Base-by-base conservation (phyloP, 2,113 vertebrate genomes). In the Oplegnathus fasciatus region DNA sequence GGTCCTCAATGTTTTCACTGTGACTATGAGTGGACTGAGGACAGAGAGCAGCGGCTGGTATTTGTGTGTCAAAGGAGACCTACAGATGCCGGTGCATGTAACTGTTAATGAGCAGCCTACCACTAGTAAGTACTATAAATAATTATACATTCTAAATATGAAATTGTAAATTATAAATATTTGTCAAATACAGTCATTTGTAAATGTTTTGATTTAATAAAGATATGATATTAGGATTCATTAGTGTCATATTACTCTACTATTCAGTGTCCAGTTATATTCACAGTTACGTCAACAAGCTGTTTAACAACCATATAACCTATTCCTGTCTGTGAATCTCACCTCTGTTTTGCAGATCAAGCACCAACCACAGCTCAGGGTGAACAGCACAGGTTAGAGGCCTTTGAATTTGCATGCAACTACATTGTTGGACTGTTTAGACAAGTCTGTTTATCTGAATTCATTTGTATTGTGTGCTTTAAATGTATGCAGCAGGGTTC, bases 31-130 rank as follows among this genome's bases (percentile, higher is more conserved):
- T 26, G 71, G 0, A 67, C 61, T 93, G 74, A 80, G 0, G 9
- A 30, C 0, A 0, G 8, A 75, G 61, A 76, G 46, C 77, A 86
- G 74, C 14, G 79, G 87, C 9, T 92, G 91, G 92, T 92, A 90
- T 58, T 75, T 0, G 4, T 89, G 83, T 69, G 26, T 0, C 2
- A 57, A 13, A 8, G 83, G 84, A 87, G 30, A 85, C 9, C 5
- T 88, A 6, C 85, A 91, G 86, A 88, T 93, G 75, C 91, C 91
- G 24, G 80, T 92, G 6, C 26, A 82, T 64, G 0, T 93, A 5
- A 71, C 28, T 54, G 64, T 93, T 34, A 37, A 4, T 24, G 34
- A 70, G 8, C 50, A 1, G 73, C 5, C 46, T 2, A n/a, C n/a
- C 2, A 81, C 40, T 2, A 34, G 83, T 86, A 70, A 86, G 77